Percentiles rank a stretch among this genome's conserved stretches.
phyloP scores from a whole-genome alignment of 2,888 invertebrate species.

The Diabrotica balteata region DNA sequence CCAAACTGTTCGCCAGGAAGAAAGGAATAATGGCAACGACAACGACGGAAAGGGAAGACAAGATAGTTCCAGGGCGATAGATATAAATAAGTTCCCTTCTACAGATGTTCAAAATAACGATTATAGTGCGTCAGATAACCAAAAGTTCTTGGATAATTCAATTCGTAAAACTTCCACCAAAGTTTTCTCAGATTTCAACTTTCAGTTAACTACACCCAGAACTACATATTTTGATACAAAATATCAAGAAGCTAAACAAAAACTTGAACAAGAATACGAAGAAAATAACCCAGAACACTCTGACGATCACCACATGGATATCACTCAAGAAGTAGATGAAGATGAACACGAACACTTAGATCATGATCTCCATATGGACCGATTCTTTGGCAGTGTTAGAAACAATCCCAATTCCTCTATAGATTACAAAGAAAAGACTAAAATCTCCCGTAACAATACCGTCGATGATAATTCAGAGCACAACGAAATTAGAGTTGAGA shows the following conservation, averaged over 20 bases:
- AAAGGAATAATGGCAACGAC: not conserved
- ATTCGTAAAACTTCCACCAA: conserved; percentile 33
- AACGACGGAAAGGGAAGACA: conserved; percentile 25
- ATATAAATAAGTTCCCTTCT: conserved; percentile 62
- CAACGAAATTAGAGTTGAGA: conserved; percentile 57
- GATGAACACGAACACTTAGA: conserved; percentile 37
- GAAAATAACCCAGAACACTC: conserved; percentile 25
- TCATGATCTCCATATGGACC: conserved; percentile 36
- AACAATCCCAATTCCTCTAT: conserved; percentile 45
- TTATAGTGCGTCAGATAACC: conserved; percentile 61
- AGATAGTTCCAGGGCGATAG: conserved; percentile 52
- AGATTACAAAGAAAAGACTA: conserved; percentile 47
- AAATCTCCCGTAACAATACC: conserved; percentile 48
- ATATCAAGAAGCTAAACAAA: conserved; percentile 63
- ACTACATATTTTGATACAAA: conserved; percentile 65
- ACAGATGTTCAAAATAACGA: conserved; percentile 64
- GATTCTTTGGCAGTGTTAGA: conserved; percentile 43
- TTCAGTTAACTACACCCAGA: conserved; percentile 64
- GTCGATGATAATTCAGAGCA: conserved; percentile 49
- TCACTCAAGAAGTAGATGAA: conserved; percentile 18
- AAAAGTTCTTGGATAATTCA: conserved; percentile 49
- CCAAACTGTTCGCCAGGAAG: conserved; percentile 19
- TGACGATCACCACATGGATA: conserved; percentile 27
- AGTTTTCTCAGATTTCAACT: conserved; percentile 28
- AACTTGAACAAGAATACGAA: conserved; percentile 63